Base-by-base conservation (phyloP, 2,888 invertebrate species). In the Xanthia icteritia region DNA sequence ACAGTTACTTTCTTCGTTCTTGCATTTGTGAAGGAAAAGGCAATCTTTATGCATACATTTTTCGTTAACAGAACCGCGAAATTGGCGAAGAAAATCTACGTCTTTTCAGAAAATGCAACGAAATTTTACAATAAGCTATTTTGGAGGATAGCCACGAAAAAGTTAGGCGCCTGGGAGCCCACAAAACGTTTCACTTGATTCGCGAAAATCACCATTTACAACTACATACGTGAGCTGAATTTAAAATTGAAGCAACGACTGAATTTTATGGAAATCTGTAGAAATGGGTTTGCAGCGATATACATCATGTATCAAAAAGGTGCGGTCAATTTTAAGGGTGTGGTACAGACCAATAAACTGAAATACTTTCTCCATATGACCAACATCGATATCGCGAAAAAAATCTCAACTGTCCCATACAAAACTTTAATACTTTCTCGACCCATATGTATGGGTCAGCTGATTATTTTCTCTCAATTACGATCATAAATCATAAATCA, bases 131-230 rank as follows among this genome's bases (percentile, higher is more conserved):
- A 68, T 17, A 36, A 64, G 20, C 54, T 13, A 69, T 68, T 81
- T 72, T 61, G 36, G 60, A 42, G n/a, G 69, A 76, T 72, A 66
- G n/a, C 67, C 63, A 60, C 60, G 65, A 58, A 45, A 61, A 45
- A 79, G 67, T 71, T 67, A 45, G 36, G 15, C 9, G 54, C 75
- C 36, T 68, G 56, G 27, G 13, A 63, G 23, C 60, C 72, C 51
- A 70, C 64, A 65, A 70, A 85, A 85, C 58, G 64, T 76, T 72
- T 73, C 67, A 76, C 54, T 85, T 70, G 56, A 45, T 36, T 75
- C 54, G 13, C n/a, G 61, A 66, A 85, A 78, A 75, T 69, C 71
- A 76, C 64, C 73, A 80, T 78, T 78, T 74, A 70, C 74, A 82
- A 77, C 61, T 73, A 13, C 31, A 72, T 72, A 78, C 70, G 85